phyloP scores from a whole-genome alignment of 2,113 vertebrate genomes.

The mouse (Mus musculus) region GRCm39 chr11:98702501-98703000 shows the following conservation, averaged over 20 bases:
- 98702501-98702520: background rate
- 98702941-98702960: no score
- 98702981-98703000: background rate
- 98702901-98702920: no score
- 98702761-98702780: background rate
- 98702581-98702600: background rate
- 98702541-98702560: background rate
- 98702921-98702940: no score
- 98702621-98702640: background rate
- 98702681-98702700: background rate
- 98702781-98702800: background rate
- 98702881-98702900: no score
- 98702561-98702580: slow-evolving; percentile 5
- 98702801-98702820: background rate
- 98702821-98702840: background rate
- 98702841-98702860: no score
- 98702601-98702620: background rate
- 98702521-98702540: slow-evolving; percentile 22
- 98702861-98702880: no score
- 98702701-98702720: background rate
- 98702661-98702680: background rate
- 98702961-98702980: no score
- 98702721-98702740: background rate
- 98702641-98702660: background rate
- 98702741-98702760: slow-evolving; percentile 13